Evolutionary conservation across 1,140 invertebrate species (phyloP), one percentile per base, ranked within the genome.

Genomic region (Aphidius gifuensis): DNA sequence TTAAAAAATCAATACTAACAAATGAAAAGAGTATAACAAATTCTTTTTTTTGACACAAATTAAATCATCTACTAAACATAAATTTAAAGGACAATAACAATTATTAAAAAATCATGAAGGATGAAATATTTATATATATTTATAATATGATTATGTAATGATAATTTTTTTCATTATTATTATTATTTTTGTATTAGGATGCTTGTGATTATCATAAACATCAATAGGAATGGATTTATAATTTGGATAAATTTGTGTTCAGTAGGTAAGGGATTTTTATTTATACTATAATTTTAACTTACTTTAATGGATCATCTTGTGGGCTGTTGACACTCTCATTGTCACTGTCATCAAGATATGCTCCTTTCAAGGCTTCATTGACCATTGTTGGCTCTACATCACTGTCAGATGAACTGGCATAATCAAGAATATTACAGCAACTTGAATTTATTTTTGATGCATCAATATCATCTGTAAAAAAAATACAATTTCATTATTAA

Each of bases 271-370:
- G 23, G 23, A 32, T 32, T 32, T 32, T 32, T 32, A 32, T 32
- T 3, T 32, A 32, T 3, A 32, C 4, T 32, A 32, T 32, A 32
- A 61, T 57, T 11, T 56, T 57, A 65, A 77, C 80, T 81, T 83
- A 91, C 90, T 90, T 91, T 32, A 92, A 80, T 7, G 85, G 82
- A 82, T 92, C 90, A 70, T 92, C 90, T 66, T 88, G 84, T 61
- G 90, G 85, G 61, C 88, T 91, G 69, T 92, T 89, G 11, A 90
- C 83, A 77, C 88, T 91, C 74, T 92, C 91, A 70, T 89, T 83
- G 68, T 88, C 87, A 6, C 87, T 88, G 69, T 89, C 90, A 67
- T 90, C 89, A 21, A 85, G 83, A 68, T 88, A 87, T 54, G 83
- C 79, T 67, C 85, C 86, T 66, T 82, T 80, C 74, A 88, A 86